phyloP scores from a whole-genome alignment of 2,113 vertebrate genomes.

The Hippocampus guttulatus region DNA sequence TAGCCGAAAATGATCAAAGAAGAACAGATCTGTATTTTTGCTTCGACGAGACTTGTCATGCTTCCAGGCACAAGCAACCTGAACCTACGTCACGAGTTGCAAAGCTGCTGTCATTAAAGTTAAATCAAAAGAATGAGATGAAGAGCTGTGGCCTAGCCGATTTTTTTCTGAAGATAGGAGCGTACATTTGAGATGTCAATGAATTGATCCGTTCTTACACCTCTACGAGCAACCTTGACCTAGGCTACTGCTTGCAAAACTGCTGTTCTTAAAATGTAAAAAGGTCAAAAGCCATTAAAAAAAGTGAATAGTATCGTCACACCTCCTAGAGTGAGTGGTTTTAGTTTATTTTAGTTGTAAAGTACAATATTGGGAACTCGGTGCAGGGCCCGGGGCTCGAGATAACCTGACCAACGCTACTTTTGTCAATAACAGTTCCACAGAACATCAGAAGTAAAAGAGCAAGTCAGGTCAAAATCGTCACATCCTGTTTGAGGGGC shows the following conservation, averaged over 20 bases:
- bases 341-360: no score
- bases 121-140: no score
- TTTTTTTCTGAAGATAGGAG: no score
- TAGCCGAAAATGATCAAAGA: not conserved
- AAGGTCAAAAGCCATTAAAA: not conserved
- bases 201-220: no score
- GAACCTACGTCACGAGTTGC: not conserved
- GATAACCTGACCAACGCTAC: no score
- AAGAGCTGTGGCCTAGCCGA: no score
- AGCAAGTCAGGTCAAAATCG: no score
- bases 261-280: not conserved
- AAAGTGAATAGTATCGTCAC: not conserved
- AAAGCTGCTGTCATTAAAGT: not conserved
- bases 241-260: not conserved
- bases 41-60: not conserved
- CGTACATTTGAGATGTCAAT: no score
- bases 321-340: not conserved
- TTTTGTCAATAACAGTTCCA: not conserved
- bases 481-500: conserved; percentile 43
- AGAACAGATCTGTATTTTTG: not conserved
- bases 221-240: not conserved
- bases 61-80: not conserved
- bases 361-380: no score
- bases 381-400: no score
- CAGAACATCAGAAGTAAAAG: not conserved